Percentiles rank a stretch among this genome's conserved stretches.
These are phyloP conservation scores for Bilobella aurantiaca DNA, from an alignment of 1,140 invertebrate genomes.

Conservation along the genomic window DNA sequence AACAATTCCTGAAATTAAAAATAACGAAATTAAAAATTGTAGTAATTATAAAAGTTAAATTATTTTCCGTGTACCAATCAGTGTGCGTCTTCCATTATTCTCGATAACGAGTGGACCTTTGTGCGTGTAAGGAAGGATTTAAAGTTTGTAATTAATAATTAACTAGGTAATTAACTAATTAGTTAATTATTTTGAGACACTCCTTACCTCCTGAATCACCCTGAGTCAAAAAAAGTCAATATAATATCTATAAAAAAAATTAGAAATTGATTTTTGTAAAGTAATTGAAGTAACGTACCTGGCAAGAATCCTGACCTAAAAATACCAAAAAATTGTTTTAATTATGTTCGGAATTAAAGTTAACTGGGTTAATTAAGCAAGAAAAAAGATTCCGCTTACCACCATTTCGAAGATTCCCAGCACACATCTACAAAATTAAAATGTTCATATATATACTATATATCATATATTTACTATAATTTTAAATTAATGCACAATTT, in stretches of 20 bases:
- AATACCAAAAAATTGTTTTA: too few species aligned
- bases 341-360: too few species aligned
- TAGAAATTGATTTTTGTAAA: too few species aligned
- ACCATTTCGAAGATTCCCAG: not conserved
- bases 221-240: too few species aligned
- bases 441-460: not conserved
- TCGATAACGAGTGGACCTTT: constrained; percentile 28
- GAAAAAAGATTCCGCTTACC: too few species aligned
- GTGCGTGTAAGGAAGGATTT: not conserved
- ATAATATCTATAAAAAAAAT: too few species aligned
- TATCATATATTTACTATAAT: too few species aligned
- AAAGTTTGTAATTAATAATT: not conserved
- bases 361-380: too few species aligned
- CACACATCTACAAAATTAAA: constrained; percentile 16
- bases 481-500: too few species aligned
- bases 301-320: constrained; percentile 32
- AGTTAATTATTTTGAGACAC: too few species aligned
- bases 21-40: not conserved
- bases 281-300: too few species aligned
- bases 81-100: constrained; percentile 3
- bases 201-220: constrained; percentile 12
- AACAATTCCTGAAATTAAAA: not conserved
- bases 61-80: constrained; percentile 1
- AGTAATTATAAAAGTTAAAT: not conserved
- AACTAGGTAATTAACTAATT: too few species aligned